Evolutionary conservation across 1,140 invertebrate genomes (phyloP), one percentile per base, ranked within the genome.

Genomic region (Pentalonia nigronervosa): DNA sequence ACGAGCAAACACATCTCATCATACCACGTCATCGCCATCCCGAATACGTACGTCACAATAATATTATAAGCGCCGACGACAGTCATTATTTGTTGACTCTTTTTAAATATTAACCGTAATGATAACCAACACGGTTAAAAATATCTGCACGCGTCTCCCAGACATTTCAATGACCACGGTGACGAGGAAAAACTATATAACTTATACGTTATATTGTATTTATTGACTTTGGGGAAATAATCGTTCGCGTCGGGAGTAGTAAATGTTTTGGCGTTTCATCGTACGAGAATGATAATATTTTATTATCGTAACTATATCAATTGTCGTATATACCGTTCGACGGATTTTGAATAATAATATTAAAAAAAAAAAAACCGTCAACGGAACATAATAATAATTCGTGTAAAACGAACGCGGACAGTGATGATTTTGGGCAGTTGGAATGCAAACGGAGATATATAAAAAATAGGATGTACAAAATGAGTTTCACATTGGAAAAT

Each of bases 401-500:
- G 60, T n/a, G 60, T 76, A n/a, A n/a, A n/a, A 76, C 84, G 9
- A 45, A 86, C 45, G 25, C 45, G 41, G 25, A 86, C 41, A 25
- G 9, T n/a, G 41, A 45, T 48, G 30, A 86, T 86, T 86, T 86
- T 86, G 25, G 84, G 84, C 30, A 47, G 84, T 9, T 25, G 83
- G 83, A 84, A 84, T 84, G 83, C 36, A 45, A 47, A 30, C 84
- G 45, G 11, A 47, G 84, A 3, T 30, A 36, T 21, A 21, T 81
- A 41, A 7, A 86, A n/a, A 47, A 86, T 45, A 86, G 84, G 84
- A 86, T 86, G 23, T 41, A 86, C 84, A 45, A n/a, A 86, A 47
- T 86, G 41, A 86, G 41, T 86, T 86, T 86, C 84, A 86, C 84
- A 47, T 86, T 47, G 84, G 36, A 86, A 86, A 86, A 86, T 41